Evolutionary conservation across 1,140 invertebrate species (phyloP), one percentile per base, ranked within the genome.

Genomic region (Babylonia areolata): DNA sequence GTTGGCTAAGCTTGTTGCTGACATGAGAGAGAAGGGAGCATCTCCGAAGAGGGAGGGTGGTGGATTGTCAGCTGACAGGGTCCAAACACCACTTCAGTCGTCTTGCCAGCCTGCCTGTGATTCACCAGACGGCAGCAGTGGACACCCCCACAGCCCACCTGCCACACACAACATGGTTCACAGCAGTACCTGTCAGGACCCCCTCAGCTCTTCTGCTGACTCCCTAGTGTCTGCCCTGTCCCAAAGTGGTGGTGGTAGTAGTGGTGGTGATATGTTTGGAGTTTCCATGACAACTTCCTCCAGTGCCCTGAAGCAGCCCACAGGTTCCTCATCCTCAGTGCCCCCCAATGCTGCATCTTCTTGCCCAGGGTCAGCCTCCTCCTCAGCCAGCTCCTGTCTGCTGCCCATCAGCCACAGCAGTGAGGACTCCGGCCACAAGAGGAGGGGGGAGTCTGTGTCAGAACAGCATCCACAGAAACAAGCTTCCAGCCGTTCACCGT

Each of bases 181-280:
- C 20, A 54, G 39, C 51, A 79, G 37, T 35, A 2, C 37, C 28
- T 2, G 58, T 2, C 64, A 69, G n/a, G 78, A 69, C 42, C 46
- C 9, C 42, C 75, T 51, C 64, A 77, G 81, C 33, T 39, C 42
- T 5, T 69, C 81, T 3, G 31, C 46, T 3, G 23, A 40, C 28
- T 64, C 46, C 69, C 79, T n/a, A 31, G 35, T 58, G 40, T 86
- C 85, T 51, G n/a, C 85, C 64, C n/a, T 42, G 40, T 64, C 64
- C 46, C 35, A 40, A 11, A 20, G 35, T 17, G n/a, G 35, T 71
- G 37, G 58, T 71, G 69, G 39, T 31, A 20, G 35, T 17, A 39
- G 35, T 71, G 37, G 58, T 71, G 69, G 80, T 3, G 42, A 40
- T 46, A 64, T n/a, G n/a, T n/a, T 73, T 33, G 69, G 51, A 40